Evolutionary conservation across 2,797 vertebrate genomes (phyloP), one percentile per base, ranked within the genome.

Genomic region (Miichthys miiuy): DNA sequence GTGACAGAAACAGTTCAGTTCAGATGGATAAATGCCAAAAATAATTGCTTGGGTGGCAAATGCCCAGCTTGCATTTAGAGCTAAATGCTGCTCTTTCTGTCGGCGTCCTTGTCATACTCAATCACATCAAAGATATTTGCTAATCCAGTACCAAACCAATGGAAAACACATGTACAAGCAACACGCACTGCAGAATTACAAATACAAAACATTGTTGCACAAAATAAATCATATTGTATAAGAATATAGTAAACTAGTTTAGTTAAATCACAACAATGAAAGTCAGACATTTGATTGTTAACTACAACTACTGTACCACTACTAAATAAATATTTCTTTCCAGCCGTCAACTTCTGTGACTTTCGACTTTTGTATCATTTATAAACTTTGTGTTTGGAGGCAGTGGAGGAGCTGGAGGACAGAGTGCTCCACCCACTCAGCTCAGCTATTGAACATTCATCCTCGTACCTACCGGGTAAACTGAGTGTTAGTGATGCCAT

Each of bases 381-480:
- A 34, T 41, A 74, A 75, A 79, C 44, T 64, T 61, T 12, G 34
- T 61, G 50, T 25, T 68, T n/a, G 41, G 38, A 65, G 61, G 75
- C 30, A 12, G 63, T 17, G 57, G 51, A 77, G 72, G 68, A 82
- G 78, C 73, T 84, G 57, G 78, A 84, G 58, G 82, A 88, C 76
- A 52, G 54, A 58, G 75, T 23, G 1, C 82, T 86, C 84, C 87
- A 51, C 90, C 91, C 88, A 88, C 91, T 88, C 89, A 85, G 73
- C 68, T 51, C 67, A 70, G 76, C 81, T 80, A 72, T 58, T 88
- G 85, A 91, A 87, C 88, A 91, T 91, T 91, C 84, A 88, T 91
- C 83, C 85, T 86, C 69, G 81, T 91, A 92, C 92, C 92, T 94
- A 75, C 67, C 25, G 84, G 83, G 84, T 89, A 88, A 90, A 85